Percentiles rank a stretch among this genome's conserved stretches.
These are phyloP conservation scores for Eleutherodactylus coqui DNA, from an alignment of 2,797 vertebrate species.

Conservation along the genomic window DNA sequence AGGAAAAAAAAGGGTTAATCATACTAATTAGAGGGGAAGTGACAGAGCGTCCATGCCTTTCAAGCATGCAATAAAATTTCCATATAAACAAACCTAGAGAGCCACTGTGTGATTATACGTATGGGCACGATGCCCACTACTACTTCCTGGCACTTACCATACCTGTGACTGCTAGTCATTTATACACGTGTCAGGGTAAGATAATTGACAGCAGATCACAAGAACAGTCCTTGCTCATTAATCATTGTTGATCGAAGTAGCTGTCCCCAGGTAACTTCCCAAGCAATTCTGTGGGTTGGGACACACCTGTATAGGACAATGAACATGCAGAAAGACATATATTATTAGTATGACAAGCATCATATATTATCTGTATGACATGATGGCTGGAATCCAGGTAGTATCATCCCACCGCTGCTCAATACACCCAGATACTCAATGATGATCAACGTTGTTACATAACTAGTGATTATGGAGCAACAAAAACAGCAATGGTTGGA, in stretches of 20 bases:
- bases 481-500: neutral
- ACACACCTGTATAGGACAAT: constrained; percentile 17
- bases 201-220: neutral
- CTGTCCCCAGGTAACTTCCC: too few species aligned
- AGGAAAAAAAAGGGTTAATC: neutral
- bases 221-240: neutral
- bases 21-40: neutral
- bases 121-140: neutral
- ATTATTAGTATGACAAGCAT: neutral
- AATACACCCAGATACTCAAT: neutral
- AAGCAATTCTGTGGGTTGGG: neutral
- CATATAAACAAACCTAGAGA: constrained; percentile 2
- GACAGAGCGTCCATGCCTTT: neutral
- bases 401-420: neutral
- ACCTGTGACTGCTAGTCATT: constrained; percentile 8
- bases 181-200: neutral
- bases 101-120: neutral
- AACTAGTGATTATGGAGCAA: neutral
- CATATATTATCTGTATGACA: neutral
- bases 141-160: constrained; percentile 16
- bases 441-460: neutral
- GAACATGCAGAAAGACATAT: neutral
- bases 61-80: neutral
- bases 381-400: neutral
- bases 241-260: neutral